Evolutionary conservation across 2,113 vertebrate genomes (phyloP).

Genomic region (Hyperoodon ampullatus): DNA sequence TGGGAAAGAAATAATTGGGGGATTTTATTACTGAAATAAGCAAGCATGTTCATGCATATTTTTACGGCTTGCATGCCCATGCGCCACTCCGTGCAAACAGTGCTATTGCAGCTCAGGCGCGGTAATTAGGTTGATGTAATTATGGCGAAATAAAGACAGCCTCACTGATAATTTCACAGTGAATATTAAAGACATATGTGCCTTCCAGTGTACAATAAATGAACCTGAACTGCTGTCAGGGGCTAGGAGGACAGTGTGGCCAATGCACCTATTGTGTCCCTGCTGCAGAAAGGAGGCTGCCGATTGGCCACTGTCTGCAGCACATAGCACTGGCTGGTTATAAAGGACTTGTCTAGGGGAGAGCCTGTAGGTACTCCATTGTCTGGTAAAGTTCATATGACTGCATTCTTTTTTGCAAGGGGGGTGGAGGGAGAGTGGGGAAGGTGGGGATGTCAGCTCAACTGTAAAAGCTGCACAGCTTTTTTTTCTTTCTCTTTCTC

Average conservation of each 20-base stretch:
- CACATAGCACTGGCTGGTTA: slow-evolving; percentile 90
- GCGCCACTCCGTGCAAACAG: slow-evolving; percentile 65
- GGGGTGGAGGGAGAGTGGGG: slow-evolving; percentile 74
- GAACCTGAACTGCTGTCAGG: slow-evolving; percentile 86
- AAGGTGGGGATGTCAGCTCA: slow-evolving; percentile 82
- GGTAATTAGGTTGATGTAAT: slow-evolving; percentile 87
- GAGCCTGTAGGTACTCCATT: slow-evolving; percentile 87
- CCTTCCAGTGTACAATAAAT: slow-evolving; percentile 83
- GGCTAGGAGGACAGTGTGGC: slow-evolving; percentile 87
- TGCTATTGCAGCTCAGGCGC: slow-evolving; percentile 67
- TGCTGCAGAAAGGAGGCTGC: slow-evolving; percentile 86
- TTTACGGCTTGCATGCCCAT: slow-evolving; percentile 80
- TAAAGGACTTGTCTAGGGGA: slow-evolving; percentile 90
- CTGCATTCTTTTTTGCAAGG: slow-evolving; percentile 87
- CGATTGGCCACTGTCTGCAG: slow-evolving; percentile 88
- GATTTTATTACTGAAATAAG: slow-evolving; percentile 86
- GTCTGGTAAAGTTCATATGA: slow-evolving; percentile 90
- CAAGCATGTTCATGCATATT: slow-evolving; percentile 85
- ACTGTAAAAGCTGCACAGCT: slow-evolving; percentile 87
- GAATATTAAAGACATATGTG: slow-evolving; percentile 85
- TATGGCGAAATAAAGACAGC: slow-evolving; percentile 82
- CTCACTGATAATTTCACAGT: slow-evolving; percentile 76
- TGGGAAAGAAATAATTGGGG: slow-evolving; percentile 76
- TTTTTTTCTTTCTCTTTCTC: slow-evolving; percentile 67
- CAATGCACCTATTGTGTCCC: slow-evolving; percentile 91